These are phyloP conservation scores for Oreonectes daqikongensis DNA, from an alignment of 2,797 vertebrate genomes.

Conservation along the genomic window DNA sequence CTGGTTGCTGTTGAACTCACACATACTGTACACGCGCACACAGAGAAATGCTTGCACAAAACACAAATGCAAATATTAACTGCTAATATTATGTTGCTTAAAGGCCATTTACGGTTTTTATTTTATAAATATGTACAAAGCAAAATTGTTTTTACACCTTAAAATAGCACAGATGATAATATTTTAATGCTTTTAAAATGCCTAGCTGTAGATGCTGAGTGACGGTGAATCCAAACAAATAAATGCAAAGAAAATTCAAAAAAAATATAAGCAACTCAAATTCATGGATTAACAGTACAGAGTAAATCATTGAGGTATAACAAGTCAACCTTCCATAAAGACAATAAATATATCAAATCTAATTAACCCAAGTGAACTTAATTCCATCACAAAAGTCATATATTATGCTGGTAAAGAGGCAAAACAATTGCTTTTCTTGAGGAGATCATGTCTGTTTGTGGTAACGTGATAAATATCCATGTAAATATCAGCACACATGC, in stretches of 20 bases:
- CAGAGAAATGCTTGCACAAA: background rate
- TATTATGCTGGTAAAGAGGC: background rate
- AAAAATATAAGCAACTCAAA: background rate
- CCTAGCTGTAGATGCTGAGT: background rate
- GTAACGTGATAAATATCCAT: background rate
- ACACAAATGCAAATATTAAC: background rate
- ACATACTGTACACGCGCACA: too few species aligned
- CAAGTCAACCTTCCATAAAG: constrained; percentile 13
- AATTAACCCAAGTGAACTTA: background rate
- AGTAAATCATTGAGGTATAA: constrained; percentile 17
- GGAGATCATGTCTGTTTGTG: background rate
- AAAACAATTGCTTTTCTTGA: background rate
- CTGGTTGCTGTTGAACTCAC: constrained; percentile 74
- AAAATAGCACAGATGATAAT: background rate
- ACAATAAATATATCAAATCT: constrained; percentile 11
- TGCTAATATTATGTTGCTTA: background rate
- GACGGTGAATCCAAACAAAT: constrained; percentile 4
- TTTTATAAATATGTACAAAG: constrained; percentile 17
- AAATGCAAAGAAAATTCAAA: constrained; percentile 1
- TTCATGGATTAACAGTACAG: background rate
- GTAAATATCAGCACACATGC: background rate
- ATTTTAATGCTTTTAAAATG: constrained; percentile 9
- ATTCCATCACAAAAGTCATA: background rate
- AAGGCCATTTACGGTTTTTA: background rate
- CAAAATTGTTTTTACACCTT: background rate